phyloP scores from a whole-genome alignment of 30 jellyfish, hydroid and myxozoan genomes.

The Mastigias papua region DNA sequence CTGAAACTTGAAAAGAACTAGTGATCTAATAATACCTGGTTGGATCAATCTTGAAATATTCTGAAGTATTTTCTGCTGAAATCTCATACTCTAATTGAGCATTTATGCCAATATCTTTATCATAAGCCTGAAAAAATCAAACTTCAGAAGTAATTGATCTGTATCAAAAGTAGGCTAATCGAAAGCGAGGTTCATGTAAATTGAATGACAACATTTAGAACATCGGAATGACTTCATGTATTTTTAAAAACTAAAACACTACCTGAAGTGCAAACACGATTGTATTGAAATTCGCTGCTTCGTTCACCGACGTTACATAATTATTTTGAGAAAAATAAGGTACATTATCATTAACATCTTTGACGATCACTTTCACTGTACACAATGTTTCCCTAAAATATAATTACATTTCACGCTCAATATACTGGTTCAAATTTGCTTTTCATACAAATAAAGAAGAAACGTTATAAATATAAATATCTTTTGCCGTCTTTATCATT shows the following conservation, averaged over 20 bases:
- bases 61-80: conserved; percentile 23
- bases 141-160: no score
- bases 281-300: conserved; percentile 70
- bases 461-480: no score
- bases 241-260: no score
- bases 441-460: no score
- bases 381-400: conserved; percentile 46
- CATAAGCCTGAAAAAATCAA: conserved; percentile 48
- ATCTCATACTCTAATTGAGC: conserved; percentile 50
- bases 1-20: neutral
- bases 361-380: conserved; percentile 64
- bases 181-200: no score
- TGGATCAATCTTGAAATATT: conserved; percentile 42
- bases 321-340: conserved; percentile 33
- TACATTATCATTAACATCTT: conserved; percentile 55
- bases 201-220: neutral
- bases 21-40: conserved; percentile 26
- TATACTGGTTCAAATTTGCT: no score
- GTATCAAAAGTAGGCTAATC: neutral
- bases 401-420: no score
- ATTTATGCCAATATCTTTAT: conserved; percentile 65
- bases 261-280: conserved; percentile 70
- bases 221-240: no score
- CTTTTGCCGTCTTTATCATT: no score
- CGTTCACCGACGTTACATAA: conserved; percentile 43